Base-by-base conservation (phyloP, 2,888 invertebrate genomes). In the Cartodere bifasciata region DNA sequence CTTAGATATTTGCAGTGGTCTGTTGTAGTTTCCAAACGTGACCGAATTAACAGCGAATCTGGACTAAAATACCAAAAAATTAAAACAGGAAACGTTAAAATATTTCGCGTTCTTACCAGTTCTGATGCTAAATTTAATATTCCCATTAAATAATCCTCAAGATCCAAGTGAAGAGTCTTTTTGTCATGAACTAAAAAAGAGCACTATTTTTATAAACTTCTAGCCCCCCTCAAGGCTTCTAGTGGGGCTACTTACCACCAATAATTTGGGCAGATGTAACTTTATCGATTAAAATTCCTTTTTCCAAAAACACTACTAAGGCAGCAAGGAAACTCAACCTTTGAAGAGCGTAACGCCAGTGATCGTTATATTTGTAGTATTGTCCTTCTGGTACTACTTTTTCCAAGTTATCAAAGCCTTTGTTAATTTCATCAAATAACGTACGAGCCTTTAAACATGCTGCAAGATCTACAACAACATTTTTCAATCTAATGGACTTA, bases 121-220 rank as follows among this genome's bases (percentile, higher is more conserved):
- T 92, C 92, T 10, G 83, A 76, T 16, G 87, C 81, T 43, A 92
- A 60, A 50, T 78, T 73, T 10, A 92, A 63, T 6, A 91, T 58
- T 0, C 92, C 92, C 57, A 80, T 73, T 12, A 94, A 63, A 48
- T 85, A 92, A 52, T 92, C 92, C 57, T 94, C 92, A 15, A 92
- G 64, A 44, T 92, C 91, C 44, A 92, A 62, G 50, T 90, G 88
- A 50, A 92, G 86, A 0, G 84, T 86, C n/a, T 76, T 68, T 36
- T 73, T 69, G 1, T 67, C 64, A 50, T 78, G 73, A 13, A 88
- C 86, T 87, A 58, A 16, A 65, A 37, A 22, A 16, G 10, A 25
- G 7, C 14, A 13, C 23, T 16, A n/a, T n/a, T n/a, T n/a, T n/a
- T n/a, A 24, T 11, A n/a, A n/a, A n/a, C n/a, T n/a, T n/a, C n/a